phyloP scores from a whole-genome alignment of 2,888 invertebrate genomes.

The Iphiclides podalirius region DNA sequence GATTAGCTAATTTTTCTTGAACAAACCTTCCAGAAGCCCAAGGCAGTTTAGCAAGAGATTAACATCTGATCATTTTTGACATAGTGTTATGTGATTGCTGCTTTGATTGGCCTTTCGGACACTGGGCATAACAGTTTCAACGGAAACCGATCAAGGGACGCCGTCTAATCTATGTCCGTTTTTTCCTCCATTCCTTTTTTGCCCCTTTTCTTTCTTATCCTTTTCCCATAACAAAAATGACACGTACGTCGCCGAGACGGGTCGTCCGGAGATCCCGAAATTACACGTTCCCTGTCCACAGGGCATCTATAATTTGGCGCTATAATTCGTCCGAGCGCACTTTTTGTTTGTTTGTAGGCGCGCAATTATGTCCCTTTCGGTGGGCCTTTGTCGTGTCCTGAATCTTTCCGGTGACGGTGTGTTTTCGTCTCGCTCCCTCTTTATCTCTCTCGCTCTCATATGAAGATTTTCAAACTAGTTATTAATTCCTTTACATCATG shows the following conservation, averaged over 20 bases:
- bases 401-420: constrained; percentile 49
- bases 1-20: too few species aligned
- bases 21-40: too few species aligned
- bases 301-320: constrained; percentile 63
- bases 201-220: constrained; percentile 8
- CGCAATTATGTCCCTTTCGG: constrained; percentile 49
- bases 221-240: constrained; percentile 46
- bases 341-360: constrained; percentile 47
- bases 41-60: too few species aligned
- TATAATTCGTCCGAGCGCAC: constrained; percentile 54
- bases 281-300: constrained; percentile 37
- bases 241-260: constrained; percentile 39
- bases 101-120: too few species aligned
- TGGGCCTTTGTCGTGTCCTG: constrained; percentile 34
- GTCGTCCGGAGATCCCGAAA: constrained; percentile 39
- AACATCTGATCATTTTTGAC: too few species aligned
- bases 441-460: constrained; percentile 24
- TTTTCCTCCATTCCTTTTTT: constrained; percentile 28
- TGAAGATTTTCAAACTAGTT: too few species aligned
- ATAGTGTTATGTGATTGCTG: too few species aligned
- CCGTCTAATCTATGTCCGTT: constrained; percentile 30
- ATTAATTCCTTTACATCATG: too few species aligned
- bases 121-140: constrained; percentile 18
- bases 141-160: constrained; percentile 34
- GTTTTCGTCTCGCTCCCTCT: constrained; percentile 23